phyloP scores from a whole-genome alignment of 1,140 invertebrate genomes.

The Orius laevigatus region DNA sequence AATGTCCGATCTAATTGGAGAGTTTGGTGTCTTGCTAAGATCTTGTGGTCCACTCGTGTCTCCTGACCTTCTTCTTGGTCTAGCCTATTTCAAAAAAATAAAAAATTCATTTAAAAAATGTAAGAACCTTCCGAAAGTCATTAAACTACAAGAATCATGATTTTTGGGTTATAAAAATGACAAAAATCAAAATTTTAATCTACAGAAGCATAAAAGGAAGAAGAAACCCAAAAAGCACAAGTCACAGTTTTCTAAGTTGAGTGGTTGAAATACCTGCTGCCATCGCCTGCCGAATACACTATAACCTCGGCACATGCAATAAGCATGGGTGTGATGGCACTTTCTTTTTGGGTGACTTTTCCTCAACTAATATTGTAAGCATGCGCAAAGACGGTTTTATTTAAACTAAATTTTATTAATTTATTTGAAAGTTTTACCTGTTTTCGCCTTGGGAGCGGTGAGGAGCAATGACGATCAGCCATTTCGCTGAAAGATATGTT shows the following conservation, averaged over 20 bases:
- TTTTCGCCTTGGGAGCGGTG: slow-evolving; percentile 58
- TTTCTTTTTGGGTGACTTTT: slow-evolving; percentile 13
- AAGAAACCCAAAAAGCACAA: slow-evolving; percentile 7
- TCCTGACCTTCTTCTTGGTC: slow-evolving; percentile 61
- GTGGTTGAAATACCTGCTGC: slow-evolving; percentile 6
- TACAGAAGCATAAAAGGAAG: not conserved
- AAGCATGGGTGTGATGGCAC: slow-evolving; percentile 5
- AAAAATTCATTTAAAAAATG: slow-evolving; percentile 5
- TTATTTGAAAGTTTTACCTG: slow-evolving; percentile 22
- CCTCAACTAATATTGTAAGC: slow-evolving; percentile 10
- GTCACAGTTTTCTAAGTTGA: slow-evolving; percentile 1
- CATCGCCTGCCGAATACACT: slow-evolving; percentile 5
- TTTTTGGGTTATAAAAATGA: slow-evolving; percentile 5
- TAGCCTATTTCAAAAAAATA: slow-evolving; percentile 36
- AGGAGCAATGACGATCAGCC: slow-evolving; percentile 34
- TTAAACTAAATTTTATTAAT: not conserved
- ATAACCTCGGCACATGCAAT: slow-evolving; percentile 3
- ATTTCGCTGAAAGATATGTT: slow-evolving; percentile 32
- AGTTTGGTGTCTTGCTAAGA: slow-evolving; percentile 28
- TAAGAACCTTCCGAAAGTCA: not conserved
- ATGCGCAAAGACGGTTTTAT: slow-evolving; percentile 6
- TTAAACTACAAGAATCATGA: not conserved
- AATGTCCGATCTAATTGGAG: slow-evolving; percentile 26
- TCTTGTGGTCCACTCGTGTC: slow-evolving; percentile 48
- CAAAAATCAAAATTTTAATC: not conserved